Evolutionary conservation across 1,140 invertebrate species (phyloP).

Genomic region (Heliconius hewitsoni): DNA sequence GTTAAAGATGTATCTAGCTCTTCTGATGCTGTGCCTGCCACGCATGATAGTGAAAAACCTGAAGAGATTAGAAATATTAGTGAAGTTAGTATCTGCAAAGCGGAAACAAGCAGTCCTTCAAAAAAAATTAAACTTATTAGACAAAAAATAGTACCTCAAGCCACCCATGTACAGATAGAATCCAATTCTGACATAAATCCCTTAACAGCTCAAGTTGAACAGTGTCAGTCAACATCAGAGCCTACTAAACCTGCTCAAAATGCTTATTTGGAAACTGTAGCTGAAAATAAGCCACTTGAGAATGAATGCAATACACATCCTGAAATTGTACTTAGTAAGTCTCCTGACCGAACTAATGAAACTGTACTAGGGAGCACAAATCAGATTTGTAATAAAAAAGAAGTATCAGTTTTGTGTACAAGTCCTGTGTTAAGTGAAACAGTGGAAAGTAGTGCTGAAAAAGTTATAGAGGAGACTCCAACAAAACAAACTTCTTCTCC

Average conservation of each 20-base stretch:
- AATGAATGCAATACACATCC: slow-evolving; percentile 27
- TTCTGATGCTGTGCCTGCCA: slow-evolving; percentile 67
- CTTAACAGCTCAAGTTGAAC: slow-evolving; percentile 48
- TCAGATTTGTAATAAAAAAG: slow-evolving; percentile 25
- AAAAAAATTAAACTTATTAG: slow-evolving; percentile 78
- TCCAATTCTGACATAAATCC: slow-evolving; percentile 38
- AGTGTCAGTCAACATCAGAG: slow-evolving; percentile 68
- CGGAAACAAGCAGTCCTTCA: slow-evolving; percentile 70
- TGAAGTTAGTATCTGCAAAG: slow-evolving; percentile 76
- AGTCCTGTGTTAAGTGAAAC: slow-evolving; percentile 14
- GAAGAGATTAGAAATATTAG: slow-evolving; percentile 74
- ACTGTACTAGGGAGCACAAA: slow-evolving; percentile 23
- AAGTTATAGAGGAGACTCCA: slow-evolving; percentile 17
- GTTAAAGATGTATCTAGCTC: slow-evolving; percentile 77
- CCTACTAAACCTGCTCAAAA: background rate
- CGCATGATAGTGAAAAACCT: slow-evolving; percentile 67
- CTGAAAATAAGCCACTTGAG: slow-evolving; percentile 18
- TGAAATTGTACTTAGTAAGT: slow-evolving; percentile 22
- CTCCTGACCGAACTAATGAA: slow-evolving; percentile 19
- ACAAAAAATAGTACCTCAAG: slow-evolving; percentile 59
- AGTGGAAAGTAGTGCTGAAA: background rate
- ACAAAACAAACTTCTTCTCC: slow-evolving; percentile 35
- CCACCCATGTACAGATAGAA: slow-evolving; percentile 44
- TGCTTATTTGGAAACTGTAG: slow-evolving; percentile 39
- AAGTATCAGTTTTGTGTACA: slow-evolving; percentile 24